Evolutionary conservation across 2,888 invertebrate species (phyloP), one percentile per base, ranked within the genome.

Genomic region (Prosapia bicincta): DNA sequence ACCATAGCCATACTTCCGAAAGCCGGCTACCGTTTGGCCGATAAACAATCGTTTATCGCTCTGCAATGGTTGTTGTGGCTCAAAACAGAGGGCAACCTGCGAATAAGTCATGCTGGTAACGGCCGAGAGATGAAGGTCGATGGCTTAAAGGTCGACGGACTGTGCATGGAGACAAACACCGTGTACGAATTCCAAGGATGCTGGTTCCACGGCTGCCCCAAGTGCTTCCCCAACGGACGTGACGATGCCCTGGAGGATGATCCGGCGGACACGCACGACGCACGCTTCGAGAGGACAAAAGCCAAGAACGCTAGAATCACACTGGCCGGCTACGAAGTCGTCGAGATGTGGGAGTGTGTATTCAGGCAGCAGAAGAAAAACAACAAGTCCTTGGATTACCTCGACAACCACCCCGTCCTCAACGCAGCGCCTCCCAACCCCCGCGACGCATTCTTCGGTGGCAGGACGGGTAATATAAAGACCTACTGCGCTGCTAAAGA

Each of bases 1-100:
- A 80, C 80, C 0, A 82, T 83, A 7, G 82, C 80, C 7, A 77
- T 83, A 1, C 79, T 83, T 15, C 83, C 82, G 0, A 70, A 68
- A 5, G 71, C 69, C 0, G 82, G 83, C 2, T 83, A 83, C 72
- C 69, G 83, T 6, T 67, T 54, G 13, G 67, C 70, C 9, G 80
- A 83, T 66, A 81, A 79, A 0, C 82, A 83, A 43, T 83, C 82
- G 3, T 38, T n/a, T 66, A 30, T 15, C 10, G 80, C 81, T 5
- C 0, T 81, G 1, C 68, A 79, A 20, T 82, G 81, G 81, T 30
- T 81, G 7, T 24, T 72, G 3, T 79, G 76, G 78, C 43, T 75
- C 26, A 78, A 77, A 25, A 74, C 74, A 0, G 68, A 66, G 30
- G 9, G 30, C 30, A 9, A 9, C 30, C 30, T 30, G 30, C 30